A percentile compares a stretch with the other conserved stretches of the same genome.
phyloP scores from a whole-genome alignment of 1,140 invertebrate genomes.

The Zaprionus tsacasi region DNA sequence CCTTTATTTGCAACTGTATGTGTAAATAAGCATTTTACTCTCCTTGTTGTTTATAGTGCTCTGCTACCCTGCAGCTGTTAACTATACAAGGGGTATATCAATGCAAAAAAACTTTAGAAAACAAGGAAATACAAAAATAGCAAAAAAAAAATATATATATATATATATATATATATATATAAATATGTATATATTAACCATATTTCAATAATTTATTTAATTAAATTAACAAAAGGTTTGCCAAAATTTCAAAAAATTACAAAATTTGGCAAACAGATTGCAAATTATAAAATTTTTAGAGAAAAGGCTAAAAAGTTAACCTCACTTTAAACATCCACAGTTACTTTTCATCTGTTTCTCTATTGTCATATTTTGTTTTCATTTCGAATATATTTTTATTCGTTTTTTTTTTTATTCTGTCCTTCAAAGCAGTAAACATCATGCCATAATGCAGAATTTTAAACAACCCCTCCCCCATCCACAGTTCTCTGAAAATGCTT shows the following conservation, averaged over 20 bases:
- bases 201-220: no score
- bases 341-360: no score
- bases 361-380: not conserved
- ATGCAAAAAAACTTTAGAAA: not conserved
- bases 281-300: no score
- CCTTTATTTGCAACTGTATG: constrained; percentile 64
- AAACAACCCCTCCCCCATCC: not conserved
- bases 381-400: not conserved
- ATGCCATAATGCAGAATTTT: not conserved
- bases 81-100: constrained; percentile 13
- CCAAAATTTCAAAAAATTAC: no score
- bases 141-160: no score
- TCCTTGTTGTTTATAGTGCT: constrained; percentile 56
- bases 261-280: no score
- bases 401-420: not conserved
- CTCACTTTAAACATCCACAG: no score
- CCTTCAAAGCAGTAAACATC: not conserved
- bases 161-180: no score
- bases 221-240: no score
- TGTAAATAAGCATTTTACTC: constrained; percentile 77
- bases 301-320: no score
- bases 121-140: no score
- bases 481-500: constrained; percentile 47
- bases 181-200: no score
- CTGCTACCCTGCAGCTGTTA: constrained; percentile 4